Conservation (phyloP, 2,113 vertebrate species). For the Rallus limicola region DNA sequence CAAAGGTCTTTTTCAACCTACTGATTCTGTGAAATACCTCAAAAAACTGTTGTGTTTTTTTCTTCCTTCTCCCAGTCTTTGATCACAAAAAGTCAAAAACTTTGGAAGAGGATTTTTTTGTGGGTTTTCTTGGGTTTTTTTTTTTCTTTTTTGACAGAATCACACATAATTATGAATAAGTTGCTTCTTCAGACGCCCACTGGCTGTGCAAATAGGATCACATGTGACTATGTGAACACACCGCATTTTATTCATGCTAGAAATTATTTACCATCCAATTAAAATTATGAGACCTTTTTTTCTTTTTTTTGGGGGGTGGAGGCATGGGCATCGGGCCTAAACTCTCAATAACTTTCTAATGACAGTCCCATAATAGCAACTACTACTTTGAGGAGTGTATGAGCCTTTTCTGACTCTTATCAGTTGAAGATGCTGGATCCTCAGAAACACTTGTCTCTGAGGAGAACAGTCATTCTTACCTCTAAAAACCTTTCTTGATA, state of each 20-base stretch:
- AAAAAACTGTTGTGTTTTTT: background rate
- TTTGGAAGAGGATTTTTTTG: background rate
- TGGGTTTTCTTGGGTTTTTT: rapidly evolving
- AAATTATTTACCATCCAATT: background rate
- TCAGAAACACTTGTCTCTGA: background rate
- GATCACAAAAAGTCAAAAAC: background rate
- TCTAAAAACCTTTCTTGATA: background rate
- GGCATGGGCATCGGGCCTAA: background rate
- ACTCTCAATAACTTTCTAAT: background rate
- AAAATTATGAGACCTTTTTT: background rate
- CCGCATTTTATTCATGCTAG: background rate
- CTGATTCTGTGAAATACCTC: too few species aligned
- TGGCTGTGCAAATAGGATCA: background rate
- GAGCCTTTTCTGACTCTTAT: background rate
- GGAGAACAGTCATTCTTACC: background rate
- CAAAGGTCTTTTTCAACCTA: too few species aligned
- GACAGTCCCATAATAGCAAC: background rate
- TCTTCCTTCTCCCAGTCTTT: background rate
- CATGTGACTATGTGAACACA: background rate
- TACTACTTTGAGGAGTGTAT: background rate
- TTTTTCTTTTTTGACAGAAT: background rate
- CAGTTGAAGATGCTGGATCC: background rate
- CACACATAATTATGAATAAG: background rate
- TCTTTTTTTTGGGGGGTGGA: too few species aligned
- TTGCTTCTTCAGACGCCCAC: background rate